Evolutionary conservation across 2,888 invertebrate species (phyloP).

Genomic region (Linhomoeus sp.): DNA sequence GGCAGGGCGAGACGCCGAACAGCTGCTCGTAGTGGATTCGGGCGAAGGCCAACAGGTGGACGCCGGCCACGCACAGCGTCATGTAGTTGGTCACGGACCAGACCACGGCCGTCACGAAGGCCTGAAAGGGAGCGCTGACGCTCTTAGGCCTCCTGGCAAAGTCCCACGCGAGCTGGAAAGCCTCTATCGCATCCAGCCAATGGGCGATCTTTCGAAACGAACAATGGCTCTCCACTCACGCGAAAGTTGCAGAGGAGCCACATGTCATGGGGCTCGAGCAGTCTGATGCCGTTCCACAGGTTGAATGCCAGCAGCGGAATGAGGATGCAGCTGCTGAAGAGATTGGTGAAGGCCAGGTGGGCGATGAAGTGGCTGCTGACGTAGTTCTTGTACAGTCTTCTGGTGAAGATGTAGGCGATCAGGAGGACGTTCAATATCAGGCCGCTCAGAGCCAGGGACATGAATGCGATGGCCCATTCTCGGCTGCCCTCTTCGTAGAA

Average conservation of each 20-base stretch:
- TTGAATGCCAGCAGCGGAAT: constrained; percentile 19
- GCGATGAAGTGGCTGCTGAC: constrained; percentile 25
- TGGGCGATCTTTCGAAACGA: too few relatives aligned
- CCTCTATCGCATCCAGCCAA: too few relatives aligned
- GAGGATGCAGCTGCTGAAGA: constrained; percentile 14
- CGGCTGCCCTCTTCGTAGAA: too few relatives aligned
- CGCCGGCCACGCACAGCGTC: constrained; percentile 26
- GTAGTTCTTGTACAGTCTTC: constrained; percentile 23
- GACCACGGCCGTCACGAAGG: constrained; percentile 19
- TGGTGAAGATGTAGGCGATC: constrained; percentile 17
- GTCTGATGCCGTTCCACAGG: constrained; percentile 17
- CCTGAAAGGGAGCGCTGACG: too few relatives aligned
- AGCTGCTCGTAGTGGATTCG: constrained; percentile 27
- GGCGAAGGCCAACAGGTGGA: constrained; percentile 25
- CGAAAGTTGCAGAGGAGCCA: too few relatives aligned
- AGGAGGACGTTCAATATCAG: constrained; percentile 17
- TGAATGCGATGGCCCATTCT: constrained; percentile 1
- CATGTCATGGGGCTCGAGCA: too few relatives aligned
- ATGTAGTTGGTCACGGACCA: constrained; percentile 25
- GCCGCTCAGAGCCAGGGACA: constrained; percentile 9
- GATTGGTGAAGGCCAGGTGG: constrained; percentile 23
- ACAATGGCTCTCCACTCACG: too few relatives aligned
- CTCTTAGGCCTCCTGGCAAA: neutral
- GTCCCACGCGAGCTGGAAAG: too few relatives aligned
- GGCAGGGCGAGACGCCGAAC: constrained; percentile 20